Conservation (phyloP, 2,113 vertebrate species). For the Rafetus swinhoei region DNA sequence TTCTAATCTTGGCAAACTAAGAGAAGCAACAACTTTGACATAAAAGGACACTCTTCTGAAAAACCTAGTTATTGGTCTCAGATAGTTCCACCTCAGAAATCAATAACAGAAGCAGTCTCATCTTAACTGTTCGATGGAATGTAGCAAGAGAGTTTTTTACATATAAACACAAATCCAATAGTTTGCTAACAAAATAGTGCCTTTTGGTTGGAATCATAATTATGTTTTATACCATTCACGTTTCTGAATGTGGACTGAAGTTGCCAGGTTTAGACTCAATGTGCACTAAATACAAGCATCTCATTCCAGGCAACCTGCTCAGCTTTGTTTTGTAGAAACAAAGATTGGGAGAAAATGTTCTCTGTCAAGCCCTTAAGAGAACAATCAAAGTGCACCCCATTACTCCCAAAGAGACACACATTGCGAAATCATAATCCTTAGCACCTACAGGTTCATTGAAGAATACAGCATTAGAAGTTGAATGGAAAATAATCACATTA, state of each 20-base stretch:
- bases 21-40: not conserved
- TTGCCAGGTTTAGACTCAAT: not conserved
- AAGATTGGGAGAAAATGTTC: not conserved
- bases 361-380: not conserved
- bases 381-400: not conserved
- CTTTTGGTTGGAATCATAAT: not conserved
- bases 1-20: not conserved
- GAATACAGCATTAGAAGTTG: not conserved
- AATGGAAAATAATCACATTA: constrained; percentile 26
- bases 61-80: not conserved
- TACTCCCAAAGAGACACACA: not conserved
- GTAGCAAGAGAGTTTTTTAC: not conserved
- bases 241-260: not conserved
- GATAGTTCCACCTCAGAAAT: not conserved
- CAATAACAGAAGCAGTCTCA: not conserved
- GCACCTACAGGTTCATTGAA: not conserved
- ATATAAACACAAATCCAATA: not conserved
- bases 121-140: not conserved
- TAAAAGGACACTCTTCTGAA: not conserved
- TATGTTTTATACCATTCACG: not conserved
- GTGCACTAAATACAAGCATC: not conserved
- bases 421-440: not conserved
- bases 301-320: not conserved
- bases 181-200: not conserved
- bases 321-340: not conserved